phyloP scores from a whole-genome alignment of 2,797 vertebrate species.

The Karalla daura region DNA sequence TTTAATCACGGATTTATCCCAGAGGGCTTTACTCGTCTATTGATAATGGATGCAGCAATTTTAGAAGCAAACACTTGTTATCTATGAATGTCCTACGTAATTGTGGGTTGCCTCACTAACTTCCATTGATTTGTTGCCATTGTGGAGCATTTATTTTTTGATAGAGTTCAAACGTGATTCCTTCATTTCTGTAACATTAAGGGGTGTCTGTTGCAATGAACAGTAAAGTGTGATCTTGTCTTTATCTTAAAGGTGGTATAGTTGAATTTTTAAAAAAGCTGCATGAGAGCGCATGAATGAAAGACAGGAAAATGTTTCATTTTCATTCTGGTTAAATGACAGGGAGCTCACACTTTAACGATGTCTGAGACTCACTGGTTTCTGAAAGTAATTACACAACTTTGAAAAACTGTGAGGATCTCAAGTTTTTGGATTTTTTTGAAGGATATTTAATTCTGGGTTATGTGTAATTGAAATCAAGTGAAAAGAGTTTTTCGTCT shows the following conservation, averaged over 20 bases:
- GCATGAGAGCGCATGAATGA: too few relatives aligned
- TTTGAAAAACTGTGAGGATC: not conserved
- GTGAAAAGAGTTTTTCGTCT: not conserved
- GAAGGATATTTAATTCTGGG: slow-evolving; percentile 30
- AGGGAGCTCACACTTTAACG: slow-evolving; percentile 4
- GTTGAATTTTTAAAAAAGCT: too few relatives aligned
- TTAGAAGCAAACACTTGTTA: not conserved
- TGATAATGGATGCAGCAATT: not conserved
- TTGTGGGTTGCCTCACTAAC: too few relatives aligned
- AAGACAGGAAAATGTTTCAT: not conserved
- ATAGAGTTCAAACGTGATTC: not conserved
- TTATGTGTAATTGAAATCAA: slow-evolving; percentile 21
- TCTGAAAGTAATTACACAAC: slow-evolving; percentile 10
- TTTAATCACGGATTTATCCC: not conserved
- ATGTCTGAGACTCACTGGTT: not conserved
- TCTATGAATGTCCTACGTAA: not conserved
- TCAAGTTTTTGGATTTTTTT: slow-evolving; percentile 12
- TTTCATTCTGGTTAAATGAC: slow-evolving; percentile 1
- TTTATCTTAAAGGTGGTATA: slow-evolving; percentile 12
- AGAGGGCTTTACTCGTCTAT: not conserved
- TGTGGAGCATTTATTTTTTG: not conserved
- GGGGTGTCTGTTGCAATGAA: not conserved
- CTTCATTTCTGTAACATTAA: not conserved
- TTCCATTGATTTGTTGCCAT: not conserved
- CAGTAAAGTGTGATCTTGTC: slow-evolving; percentile 4